Percentiles rank a stretch among this genome's conserved stretches.
Conservation (phyloP, 1,140 invertebrate genomes). For the Lordiphosa stackelbergi region DNA sequence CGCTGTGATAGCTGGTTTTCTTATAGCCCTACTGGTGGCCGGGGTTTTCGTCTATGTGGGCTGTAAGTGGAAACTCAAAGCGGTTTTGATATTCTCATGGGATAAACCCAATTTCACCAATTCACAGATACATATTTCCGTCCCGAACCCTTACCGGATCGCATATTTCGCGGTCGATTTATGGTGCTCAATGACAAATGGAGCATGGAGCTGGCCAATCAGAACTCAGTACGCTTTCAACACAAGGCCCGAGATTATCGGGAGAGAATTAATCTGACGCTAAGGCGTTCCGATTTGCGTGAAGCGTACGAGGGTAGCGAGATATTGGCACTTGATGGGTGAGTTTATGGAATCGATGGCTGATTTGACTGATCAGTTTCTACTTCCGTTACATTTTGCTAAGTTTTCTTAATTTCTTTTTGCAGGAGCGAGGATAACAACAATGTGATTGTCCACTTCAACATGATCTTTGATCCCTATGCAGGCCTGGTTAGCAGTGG, state of each 20-base stretch:
- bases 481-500: slow-evolving; percentile 72
- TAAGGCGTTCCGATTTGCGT: slow-evolving; percentile 83
- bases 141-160: slow-evolving; percentile 85
- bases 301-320: slow-evolving; percentile 75
- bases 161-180: slow-evolving; percentile 88
- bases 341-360: too few species aligned
- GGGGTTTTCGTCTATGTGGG: slow-evolving; percentile 90
- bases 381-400: too few species aligned
- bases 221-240: slow-evolving; percentile 82
- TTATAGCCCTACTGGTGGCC: slow-evolving; percentile 88
- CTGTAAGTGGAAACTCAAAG: slow-evolving; percentile 79
- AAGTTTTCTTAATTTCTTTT: slow-evolving; percentile 5
- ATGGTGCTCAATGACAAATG: slow-evolving; percentile 84
- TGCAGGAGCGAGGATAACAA: slow-evolving; percentile 81
- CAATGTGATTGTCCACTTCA: slow-evolving; percentile 85
- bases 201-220: slow-evolving; percentile 81
- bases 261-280: slow-evolving; percentile 85
- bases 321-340: slow-evolving; percentile 84
- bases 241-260: slow-evolving; percentile 84
- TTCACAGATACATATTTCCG: slow-evolving; percentile 86
- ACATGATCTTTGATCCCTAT: slow-evolving; percentile 83
- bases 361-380: too few species aligned
- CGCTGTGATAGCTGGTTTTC: slow-evolving; percentile 88
- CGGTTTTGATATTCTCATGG: neutral
- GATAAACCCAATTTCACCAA: neutral